Base-by-base conservation (phyloP, 2,113 vertebrate genomes). In the Cariama cristata region DNA sequence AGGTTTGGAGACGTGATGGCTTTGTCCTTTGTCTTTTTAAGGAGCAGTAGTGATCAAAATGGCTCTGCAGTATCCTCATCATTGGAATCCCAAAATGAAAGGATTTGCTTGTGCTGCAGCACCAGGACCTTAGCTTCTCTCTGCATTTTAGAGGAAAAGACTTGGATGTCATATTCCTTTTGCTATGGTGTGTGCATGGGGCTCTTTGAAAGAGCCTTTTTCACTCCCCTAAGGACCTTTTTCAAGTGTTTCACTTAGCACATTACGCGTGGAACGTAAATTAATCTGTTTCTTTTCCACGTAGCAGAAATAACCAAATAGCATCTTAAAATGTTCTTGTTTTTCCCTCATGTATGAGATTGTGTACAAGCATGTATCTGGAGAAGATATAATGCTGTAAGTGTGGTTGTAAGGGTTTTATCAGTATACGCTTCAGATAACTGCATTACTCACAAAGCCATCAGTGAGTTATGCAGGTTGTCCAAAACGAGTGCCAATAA, bases 401-500 rank as follows among this genome's bases (percentile, higher is more conserved):
- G 75, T 67, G 82, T 83, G 82, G 23, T 81, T 95, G 19, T 52
- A 96, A 92, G 83, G 62, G 56, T 30, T 95, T 72, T 95, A 42
- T 93, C 90, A 58, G 76, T 80, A 17, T 81, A 88, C 93, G 79
- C 92, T 69, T 93, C 3, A 0, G 85, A 76, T 97, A 92, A 87
- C 88, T 92, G 88, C 85, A 76, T 96, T 96, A 94, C 62, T 95
- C 88, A 94, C 90, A 94, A 86, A 97, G 58, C 88, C 66, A 79
- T 94, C 85, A 88, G 93, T 95, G 94, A 95, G 91, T 93, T 96
- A 97, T 76, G 69, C 97, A 90, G 94, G 95, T 97, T 97, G 95
- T 97, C 94, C 96, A 97, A 91, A 97, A 97, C 0, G 81, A 97
- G 97, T 97, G 94, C 93, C 94, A 96, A 97, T 97, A 96, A 97